These are phyloP conservation scores for Melanophora roralis DNA, from an alignment of 2,888 invertebrate genomes.

Conservation along the genomic window DNA sequence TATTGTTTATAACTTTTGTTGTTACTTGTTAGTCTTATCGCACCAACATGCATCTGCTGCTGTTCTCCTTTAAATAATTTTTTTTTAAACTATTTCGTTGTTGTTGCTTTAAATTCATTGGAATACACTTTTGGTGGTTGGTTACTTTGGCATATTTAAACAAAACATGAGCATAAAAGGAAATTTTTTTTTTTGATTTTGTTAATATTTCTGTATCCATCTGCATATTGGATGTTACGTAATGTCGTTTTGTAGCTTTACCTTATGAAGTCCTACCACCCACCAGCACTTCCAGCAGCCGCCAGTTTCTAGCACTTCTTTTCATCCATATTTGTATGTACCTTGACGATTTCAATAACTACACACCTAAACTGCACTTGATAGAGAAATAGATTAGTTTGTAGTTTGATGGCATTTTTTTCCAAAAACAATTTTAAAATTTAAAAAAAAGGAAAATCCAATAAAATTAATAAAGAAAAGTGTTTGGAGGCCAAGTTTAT, in stretches of 20 bases:
- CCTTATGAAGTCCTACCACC: constrained; percentile 17
- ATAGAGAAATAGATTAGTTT: neutral
- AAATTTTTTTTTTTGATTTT: constrained; percentile 17
- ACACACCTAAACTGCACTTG: constrained; percentile 26
- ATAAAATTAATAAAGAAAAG: too few species aligned
- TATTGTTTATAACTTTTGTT: constrained; percentile 59
- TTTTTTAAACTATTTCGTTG: constrained; percentile 6
- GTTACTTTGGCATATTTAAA: constrained; percentile 59
- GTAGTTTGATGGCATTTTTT: too few species aligned
- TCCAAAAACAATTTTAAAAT: too few species aligned
- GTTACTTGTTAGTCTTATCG: constrained; percentile 33
- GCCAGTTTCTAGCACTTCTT: neutral
- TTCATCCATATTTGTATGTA: neutral
- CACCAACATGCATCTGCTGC: constrained; percentile 40
- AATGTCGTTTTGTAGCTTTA: constrained; percentile 60
- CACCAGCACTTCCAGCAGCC: neutral
- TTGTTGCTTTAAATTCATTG: constrained; percentile 45
- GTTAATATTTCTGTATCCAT: constrained; percentile 43
- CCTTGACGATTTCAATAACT: constrained; percentile 1
- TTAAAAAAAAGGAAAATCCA: too few species aligned
- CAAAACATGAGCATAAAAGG: constrained; percentile 29
- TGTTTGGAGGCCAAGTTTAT: too few species aligned
- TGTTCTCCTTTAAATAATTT: constrained; percentile 42
- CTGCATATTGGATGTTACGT: constrained; percentile 58
- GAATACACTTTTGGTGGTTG: constrained; percentile 59